A percentile compares a stretch with the other conserved stretches of the same genome.
Conservation (phyloP, 53 echinoderm and acorn worm genomes). For the Echinometra lucunter region DNA sequence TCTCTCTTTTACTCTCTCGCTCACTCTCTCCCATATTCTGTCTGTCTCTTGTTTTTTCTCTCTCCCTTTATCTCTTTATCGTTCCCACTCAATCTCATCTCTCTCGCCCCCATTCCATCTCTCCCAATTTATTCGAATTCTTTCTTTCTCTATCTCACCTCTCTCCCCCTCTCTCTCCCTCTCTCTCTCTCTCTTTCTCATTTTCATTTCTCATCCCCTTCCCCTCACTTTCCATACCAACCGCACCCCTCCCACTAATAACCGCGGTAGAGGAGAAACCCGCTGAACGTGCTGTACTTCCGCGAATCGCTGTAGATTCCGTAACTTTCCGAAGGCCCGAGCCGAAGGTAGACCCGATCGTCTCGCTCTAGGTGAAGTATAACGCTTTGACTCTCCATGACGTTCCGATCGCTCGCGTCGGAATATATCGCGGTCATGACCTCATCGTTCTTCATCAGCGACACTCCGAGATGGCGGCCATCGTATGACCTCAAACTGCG, state of each 20-base stretch:
- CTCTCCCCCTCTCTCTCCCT: not conserved
- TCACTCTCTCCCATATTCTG: not conserved
- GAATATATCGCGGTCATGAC: conserved; percentile 71
- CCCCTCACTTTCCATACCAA: not conserved
- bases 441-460: conserved; percentile 77
- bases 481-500: conserved; percentile 82
- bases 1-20: not conserved
- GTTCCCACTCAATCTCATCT: not conserved
- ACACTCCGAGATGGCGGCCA: conserved; percentile 72
- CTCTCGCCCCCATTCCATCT: not conserved
- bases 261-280: conserved; percentile 89
- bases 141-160: not conserved
- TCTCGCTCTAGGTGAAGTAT: conserved; percentile 80
- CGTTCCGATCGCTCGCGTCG: conserved; percentile 69
- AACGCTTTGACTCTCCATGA: conserved; percentile 82
- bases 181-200: not conserved
- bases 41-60: not conserved
- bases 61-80: not conserved
- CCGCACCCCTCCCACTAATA: not conserved
- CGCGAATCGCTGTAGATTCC: conserved; percentile 84
- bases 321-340: conserved; percentile 76
- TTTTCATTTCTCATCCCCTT: not conserved
- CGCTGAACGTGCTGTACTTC: conserved; percentile 86
- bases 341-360: conserved; percentile 74
- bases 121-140: not conserved